Evolutionary conservation across 2,888 invertebrate species (phyloP).

Genomic region (Drosophila cognata): DNA sequence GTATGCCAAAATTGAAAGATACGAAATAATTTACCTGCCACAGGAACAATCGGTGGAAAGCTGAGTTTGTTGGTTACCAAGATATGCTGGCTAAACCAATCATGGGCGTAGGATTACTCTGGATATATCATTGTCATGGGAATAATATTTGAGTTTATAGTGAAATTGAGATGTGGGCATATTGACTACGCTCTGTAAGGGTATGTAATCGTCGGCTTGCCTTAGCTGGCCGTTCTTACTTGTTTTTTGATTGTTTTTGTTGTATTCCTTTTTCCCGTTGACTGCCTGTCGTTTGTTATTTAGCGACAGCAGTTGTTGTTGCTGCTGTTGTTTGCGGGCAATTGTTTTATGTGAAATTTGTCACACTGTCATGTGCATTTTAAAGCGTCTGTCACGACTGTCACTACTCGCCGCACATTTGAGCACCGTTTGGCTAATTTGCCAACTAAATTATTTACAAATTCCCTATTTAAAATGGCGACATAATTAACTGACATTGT

Average conservation of each 20-base stretch:
- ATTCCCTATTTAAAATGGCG: conserved; percentile 71
- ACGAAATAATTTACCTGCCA: neutral
- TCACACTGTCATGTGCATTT: conserved; percentile 78
- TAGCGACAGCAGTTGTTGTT: conserved; percentile 73
- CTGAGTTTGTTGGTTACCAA: neutral
- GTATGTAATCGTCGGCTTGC: neutral
- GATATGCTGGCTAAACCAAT: neutral
- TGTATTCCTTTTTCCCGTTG: conserved; percentile 53
- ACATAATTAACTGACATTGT: conserved; percentile 60
- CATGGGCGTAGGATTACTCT: too few relatives aligned
- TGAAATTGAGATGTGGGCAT: too few relatives aligned
- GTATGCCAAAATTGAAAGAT: neutral
- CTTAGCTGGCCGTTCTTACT: too few relatives aligned
- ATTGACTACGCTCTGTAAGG: neutral
- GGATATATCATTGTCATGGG: too few relatives aligned
- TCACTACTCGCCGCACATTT: conserved; percentile 37
- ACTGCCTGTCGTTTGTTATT: conserved; percentile 77
- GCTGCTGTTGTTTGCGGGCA: conserved; percentile 33
- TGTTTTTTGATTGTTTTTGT: neutral
- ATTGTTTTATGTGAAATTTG: conserved; percentile 80
- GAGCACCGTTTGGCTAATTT: conserved; percentile 48
- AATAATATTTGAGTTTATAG: too few relatives aligned
- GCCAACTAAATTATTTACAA: conserved; percentile 65
- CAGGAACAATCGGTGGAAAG: neutral
- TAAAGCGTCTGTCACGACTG: conserved; percentile 47